Conservation (phyloP, 2,888 invertebrate species). For the Drosophila formosana region DNA sequence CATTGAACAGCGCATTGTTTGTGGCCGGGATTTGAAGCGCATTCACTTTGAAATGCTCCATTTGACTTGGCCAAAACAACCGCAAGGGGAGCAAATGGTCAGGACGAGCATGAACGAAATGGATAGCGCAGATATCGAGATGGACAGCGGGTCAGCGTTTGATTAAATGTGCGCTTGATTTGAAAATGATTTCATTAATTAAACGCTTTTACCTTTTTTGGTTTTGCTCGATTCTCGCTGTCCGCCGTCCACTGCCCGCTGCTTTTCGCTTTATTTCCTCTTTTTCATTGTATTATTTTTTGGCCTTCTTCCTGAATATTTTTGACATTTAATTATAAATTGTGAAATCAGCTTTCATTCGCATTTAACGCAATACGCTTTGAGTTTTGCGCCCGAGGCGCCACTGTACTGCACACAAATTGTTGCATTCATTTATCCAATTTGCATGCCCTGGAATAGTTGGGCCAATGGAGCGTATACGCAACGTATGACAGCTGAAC, state of each 20-base stretch:
- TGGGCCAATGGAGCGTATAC: background rate
- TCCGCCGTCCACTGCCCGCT: background rate
- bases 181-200: constrained; percentile 62
- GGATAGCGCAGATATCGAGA: constrained; percentile 2
- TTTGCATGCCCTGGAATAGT: background rate
- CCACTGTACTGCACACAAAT: constrained; percentile 5
- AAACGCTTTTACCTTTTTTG: constrained; percentile 27
- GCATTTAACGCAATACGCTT: constrained; percentile 19
- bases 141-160: constrained; percentile 27
- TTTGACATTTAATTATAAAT: constrained; percentile 43
- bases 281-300: background rate
- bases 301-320: background rate
- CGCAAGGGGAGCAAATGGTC: constrained; percentile 3
- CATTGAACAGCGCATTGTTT: constrained; percentile 23
- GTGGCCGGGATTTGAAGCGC: constrained; percentile 24
- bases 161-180: constrained; percentile 57
- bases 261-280: background rate
- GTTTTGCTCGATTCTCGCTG: background rate
- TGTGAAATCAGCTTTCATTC: constrained; percentile 8
- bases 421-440: constrained; percentile 8
- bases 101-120: background rate
- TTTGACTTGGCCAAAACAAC: constrained; percentile 25
- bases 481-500: background rate
- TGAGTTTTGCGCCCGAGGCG: background rate
- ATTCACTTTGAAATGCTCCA: constrained; percentile 39